Conservation (phyloP, 2,113 vertebrate species). For the Albula goreensis region DNA sequence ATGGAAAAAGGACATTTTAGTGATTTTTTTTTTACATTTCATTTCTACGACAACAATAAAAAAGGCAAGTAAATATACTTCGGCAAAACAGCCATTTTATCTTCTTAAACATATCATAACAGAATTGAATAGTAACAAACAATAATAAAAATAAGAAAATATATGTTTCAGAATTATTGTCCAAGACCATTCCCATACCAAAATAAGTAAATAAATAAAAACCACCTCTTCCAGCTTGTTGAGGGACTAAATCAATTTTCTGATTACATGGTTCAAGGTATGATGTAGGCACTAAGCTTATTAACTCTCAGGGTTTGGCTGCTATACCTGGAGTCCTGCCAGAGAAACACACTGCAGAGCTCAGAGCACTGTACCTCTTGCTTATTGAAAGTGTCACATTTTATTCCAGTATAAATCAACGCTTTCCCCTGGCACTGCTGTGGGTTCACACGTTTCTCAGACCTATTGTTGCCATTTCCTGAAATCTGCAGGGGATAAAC, state of each 20-base stretch:
- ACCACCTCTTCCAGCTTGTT: slow-evolving; percentile 37
- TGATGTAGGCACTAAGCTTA: slow-evolving; percentile 55
- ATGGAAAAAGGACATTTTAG: not conserved
- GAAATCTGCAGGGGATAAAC: slow-evolving; percentile 5
- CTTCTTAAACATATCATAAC: not conserved
- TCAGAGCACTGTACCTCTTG: slow-evolving; percentile 12
- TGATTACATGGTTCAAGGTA: slow-evolving; percentile 58
- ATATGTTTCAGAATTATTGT: not conserved
- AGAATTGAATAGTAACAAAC: not conserved
- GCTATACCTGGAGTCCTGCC: slow-evolving; percentile 43
- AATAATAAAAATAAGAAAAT: not conserved
- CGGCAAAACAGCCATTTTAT: not conserved
- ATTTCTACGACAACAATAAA: not conserved
- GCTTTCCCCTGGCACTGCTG: slow-evolving; percentile 21
- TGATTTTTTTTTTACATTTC: too few relatives aligned
- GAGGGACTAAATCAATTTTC: slow-evolving; percentile 53
- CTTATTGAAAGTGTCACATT: slow-evolving; percentile 37
- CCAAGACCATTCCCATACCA: not conserved
- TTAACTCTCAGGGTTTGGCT: slow-evolving; percentile 50
- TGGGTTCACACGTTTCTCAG: slow-evolving; percentile 30
- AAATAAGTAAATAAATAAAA: slow-evolving; percentile 40
- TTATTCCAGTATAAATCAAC: slow-evolving; percentile 41
- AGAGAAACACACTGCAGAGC: slow-evolving; percentile 23
- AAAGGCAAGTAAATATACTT: not conserved
- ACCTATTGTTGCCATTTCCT: slow-evolving; percentile 30